Percentiles rank a stretch among this genome's conserved stretches.
Evolutionary conservation across 1,140 invertebrate species (phyloP).

Genomic region (Penaeus vannamei): DNA sequence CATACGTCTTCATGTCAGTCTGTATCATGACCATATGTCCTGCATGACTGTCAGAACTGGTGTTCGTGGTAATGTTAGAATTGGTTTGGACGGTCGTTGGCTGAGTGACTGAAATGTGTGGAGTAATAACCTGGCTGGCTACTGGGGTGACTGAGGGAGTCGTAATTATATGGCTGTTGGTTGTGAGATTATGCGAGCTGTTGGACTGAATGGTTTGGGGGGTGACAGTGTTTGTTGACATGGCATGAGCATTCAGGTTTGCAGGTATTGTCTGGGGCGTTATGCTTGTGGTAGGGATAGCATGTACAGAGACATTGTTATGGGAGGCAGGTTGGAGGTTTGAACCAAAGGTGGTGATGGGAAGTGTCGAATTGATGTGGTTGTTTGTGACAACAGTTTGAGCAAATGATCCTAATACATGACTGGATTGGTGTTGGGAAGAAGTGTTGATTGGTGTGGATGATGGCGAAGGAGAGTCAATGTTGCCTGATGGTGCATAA

Average conservation of each 20-base stretch:
- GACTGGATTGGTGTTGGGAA: slow-evolving; percentile 35
- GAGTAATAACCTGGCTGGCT: slow-evolving; percentile 27
- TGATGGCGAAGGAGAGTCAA: slow-evolving; percentile 13
- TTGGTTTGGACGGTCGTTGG: slow-evolving; percentile 47
- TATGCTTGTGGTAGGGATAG: slow-evolving; percentile 30
- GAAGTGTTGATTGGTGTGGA: slow-evolving; percentile 15
- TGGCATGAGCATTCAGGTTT: slow-evolving; percentile 19
- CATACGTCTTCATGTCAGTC: slow-evolving; percentile 56
- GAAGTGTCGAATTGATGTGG: slow-evolving; percentile 42
- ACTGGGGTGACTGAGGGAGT: slow-evolving; percentile 20
- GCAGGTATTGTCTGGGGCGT: slow-evolving; percentile 23
- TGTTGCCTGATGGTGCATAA: slow-evolving; percentile 13
- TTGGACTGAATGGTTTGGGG: slow-evolving; percentile 25
- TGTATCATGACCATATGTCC: slow-evolving; percentile 63
- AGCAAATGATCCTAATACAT: slow-evolving; percentile 36
- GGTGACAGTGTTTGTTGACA: slow-evolving; percentile 16
- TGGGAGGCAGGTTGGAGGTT: slow-evolving; percentile 5
- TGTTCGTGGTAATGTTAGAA: slow-evolving; percentile 45
- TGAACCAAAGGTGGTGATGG: slow-evolving; percentile 27
- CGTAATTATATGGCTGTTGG: slow-evolving; percentile 37
- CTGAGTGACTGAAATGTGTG: slow-evolving; percentile 32
- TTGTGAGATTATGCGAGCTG: not conserved
- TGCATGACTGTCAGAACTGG: slow-evolving; percentile 39
- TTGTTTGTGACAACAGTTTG: slow-evolving; percentile 39
- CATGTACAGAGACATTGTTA: slow-evolving; percentile 39